Percentiles rank a stretch among this genome's conserved stretches.
Conservation (phyloP, 2,113 vertebrate genomes). For the Xenopus borealis region DNA sequence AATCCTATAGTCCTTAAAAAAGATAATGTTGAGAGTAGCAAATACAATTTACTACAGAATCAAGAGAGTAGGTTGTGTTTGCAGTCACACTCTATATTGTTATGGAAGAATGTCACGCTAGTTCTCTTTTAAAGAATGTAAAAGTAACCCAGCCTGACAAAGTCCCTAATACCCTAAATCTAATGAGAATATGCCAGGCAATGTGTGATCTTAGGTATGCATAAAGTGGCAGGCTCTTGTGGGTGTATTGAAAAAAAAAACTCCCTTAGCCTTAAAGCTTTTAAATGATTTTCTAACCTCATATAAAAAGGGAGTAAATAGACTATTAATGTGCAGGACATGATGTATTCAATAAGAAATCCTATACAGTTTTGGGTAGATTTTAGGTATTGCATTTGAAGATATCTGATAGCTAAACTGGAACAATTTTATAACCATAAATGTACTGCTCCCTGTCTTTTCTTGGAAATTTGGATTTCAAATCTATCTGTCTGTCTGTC, state of each 20-base stretch:
- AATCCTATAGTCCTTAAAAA: too few relatives aligned
- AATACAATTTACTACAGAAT: too few relatives aligned
- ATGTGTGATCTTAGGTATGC: not conserved
- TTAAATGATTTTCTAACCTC: constrained; percentile 31
- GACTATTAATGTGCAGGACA: constrained; percentile 17
- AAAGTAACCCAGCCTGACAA: too few relatives aligned
- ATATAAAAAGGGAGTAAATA: constrained; percentile 22
- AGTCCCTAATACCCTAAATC: not conserved
- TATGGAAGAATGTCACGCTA: too few relatives aligned
- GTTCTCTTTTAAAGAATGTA: too few relatives aligned
- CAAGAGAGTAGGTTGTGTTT: too few relatives aligned
- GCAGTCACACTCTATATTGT: too few relatives aligned
- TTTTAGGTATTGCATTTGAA: not conserved
- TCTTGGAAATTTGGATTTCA: too few relatives aligned
- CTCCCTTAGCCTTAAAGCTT: constrained; percentile 1
- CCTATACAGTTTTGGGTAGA: not conserved
- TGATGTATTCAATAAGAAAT: constrained; percentile 14
- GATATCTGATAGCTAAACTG: not conserved
- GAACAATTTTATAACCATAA: not conserved
- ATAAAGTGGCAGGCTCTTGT: not conserved
- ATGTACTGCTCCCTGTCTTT: too few relatives aligned
- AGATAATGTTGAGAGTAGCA: too few relatives aligned
- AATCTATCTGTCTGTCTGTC: too few relatives aligned
- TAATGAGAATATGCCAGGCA: not conserved
- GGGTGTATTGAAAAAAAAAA: not conserved